Base-by-base conservation (phyloP, 2,113 vertebrate species). In the Tenebrosternarchus preto region DNA sequence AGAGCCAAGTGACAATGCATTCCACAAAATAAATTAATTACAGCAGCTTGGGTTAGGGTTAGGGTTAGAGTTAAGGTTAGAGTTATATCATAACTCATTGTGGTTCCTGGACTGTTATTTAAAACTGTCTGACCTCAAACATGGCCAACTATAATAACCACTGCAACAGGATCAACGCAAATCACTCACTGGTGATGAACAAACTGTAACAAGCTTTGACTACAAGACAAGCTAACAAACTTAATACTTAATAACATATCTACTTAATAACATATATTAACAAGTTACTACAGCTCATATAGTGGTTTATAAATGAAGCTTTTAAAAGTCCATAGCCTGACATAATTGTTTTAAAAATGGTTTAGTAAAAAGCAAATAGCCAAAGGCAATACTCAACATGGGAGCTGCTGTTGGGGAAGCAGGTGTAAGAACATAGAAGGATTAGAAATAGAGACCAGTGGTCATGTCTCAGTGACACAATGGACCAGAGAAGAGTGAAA, bases 351-450 rank as follows among this genome's bases (percentile, higher is more conserved):
- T 29, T 16, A 63, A 27, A 25, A 63, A 63, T 29, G 61, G 27
- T 6, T 31, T 31, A 16, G 27, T 5, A 64, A 19, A 29, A 64
- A 6, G 25, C 27, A 31, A 64, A 19, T 16, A 64, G 16, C 61
- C 27, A 31, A 29, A 64, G 12, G 9, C 60, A 9, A 36, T 15
- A 3, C 19, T 15, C 19, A 55, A 15, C 12, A 12, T 2, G 4
- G 7, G 80, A 24, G 1, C 5, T 69, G 8, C 80, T 78, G 24
- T 31, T 39, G 46, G 20, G 78, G 70, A 43, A 64, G 85, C 80
- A 79, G 69, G 67, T 77, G 57, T 57, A 36, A 5, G 68, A 33
- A 59, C 74, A 80, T 82, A 57, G 72, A 43, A 60, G 59, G 53
- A 12, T 36, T 16, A 39, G 17, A 77, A 56, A 69, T 27, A 78